Percentiles rank a stretch among this genome's conserved stretches.
These are phyloP conservation scores for Coecobrya sp. DNA, from an alignment of 2,888 invertebrate genomes.

Conservation along the genomic window DNA sequence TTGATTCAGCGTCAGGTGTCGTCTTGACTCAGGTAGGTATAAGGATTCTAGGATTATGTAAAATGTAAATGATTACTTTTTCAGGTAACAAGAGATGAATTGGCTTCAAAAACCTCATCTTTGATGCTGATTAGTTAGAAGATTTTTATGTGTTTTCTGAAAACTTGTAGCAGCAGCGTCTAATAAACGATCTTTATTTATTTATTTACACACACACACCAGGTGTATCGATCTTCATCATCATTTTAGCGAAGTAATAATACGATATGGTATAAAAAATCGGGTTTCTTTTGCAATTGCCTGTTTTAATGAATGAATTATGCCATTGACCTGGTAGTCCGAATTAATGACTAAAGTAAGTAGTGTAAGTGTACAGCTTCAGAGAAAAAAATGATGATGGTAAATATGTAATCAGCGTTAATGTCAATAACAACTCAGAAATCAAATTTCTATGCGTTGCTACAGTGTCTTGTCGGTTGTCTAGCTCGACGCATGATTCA, in stretches of 20 bases:
- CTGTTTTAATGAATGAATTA: conserved; percentile 57
- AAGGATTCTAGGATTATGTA: conserved; percentile 21
- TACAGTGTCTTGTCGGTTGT: too few species aligned
- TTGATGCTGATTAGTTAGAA: conserved; percentile 14
- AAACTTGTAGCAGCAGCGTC: conserved; percentile 17
- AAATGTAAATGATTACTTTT: conserved; percentile 48
- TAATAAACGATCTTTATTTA: neutral
- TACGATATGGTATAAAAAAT: neutral
- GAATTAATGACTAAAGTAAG: neutral
- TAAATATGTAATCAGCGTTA: conserved; percentile 30
- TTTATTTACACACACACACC: too few species aligned
- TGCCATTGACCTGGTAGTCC: conserved; percentile 59
- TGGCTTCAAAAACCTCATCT: neutral
- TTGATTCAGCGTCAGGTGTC: conserved; percentile 15
- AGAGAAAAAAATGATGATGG: neutral
- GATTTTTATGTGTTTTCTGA: conserved; percentile 53
- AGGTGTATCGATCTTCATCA: conserved; percentile 20
- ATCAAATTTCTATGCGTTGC: neutral
- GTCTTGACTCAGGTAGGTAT: neutral
- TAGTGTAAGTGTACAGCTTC: neutral
- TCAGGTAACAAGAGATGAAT: neutral
- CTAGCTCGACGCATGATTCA: too few species aligned
- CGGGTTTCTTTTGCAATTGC: conserved; percentile 28
- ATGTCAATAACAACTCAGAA: conserved; percentile 8
- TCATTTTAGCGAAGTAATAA: neutral